Conservation (phyloP, 2,113 vertebrate species). For the Coptodon bakossiorum region DNA sequence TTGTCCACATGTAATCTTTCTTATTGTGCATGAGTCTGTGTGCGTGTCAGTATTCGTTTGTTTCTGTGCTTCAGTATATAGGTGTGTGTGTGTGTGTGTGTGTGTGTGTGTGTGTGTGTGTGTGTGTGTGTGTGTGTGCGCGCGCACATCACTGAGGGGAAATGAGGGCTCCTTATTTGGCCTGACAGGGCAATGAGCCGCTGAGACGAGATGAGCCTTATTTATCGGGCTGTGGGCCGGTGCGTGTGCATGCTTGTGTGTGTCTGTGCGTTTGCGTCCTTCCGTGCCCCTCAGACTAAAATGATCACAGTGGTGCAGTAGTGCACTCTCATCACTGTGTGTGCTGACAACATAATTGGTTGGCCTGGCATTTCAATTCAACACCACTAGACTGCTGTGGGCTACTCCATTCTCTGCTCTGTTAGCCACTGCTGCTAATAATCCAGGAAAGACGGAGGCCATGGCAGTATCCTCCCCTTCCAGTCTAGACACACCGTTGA, state of each 20-base stretch:
- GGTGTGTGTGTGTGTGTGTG: background rate
- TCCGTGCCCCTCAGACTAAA: conserved; percentile 24
- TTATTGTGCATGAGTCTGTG: background rate
- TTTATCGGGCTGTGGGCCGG: conserved; percentile 42
- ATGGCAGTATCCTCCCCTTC: background rate
- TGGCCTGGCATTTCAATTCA: conserved; percentile 63
- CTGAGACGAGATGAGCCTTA: conserved; percentile 56
- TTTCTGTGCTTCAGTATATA: background rate
- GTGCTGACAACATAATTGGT: conserved; percentile 70
- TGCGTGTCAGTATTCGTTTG: background rate
- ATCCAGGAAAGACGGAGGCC: conserved; percentile 1
- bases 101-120: background rate
- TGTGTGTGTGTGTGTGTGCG: background rate
- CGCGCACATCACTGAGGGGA: conserved; percentile 1
- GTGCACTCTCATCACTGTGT: conserved; percentile 38
- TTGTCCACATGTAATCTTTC: background rate
- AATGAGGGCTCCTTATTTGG: conserved; percentile 55
- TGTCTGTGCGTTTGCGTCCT: background rate
- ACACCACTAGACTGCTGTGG: conserved; percentile 51
- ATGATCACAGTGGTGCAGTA: conserved; percentile 41
- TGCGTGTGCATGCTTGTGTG: background rate
- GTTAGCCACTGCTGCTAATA: conserved; percentile 48
- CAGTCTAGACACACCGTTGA: background rate
- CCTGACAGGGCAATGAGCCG: conserved; percentile 63
- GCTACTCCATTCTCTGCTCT: conserved; percentile 53